Evolutionary conservation across 2,113 vertebrate species (phyloP), one percentile per base, ranked within the genome.

Genomic region (Rattus rattus): DNA sequence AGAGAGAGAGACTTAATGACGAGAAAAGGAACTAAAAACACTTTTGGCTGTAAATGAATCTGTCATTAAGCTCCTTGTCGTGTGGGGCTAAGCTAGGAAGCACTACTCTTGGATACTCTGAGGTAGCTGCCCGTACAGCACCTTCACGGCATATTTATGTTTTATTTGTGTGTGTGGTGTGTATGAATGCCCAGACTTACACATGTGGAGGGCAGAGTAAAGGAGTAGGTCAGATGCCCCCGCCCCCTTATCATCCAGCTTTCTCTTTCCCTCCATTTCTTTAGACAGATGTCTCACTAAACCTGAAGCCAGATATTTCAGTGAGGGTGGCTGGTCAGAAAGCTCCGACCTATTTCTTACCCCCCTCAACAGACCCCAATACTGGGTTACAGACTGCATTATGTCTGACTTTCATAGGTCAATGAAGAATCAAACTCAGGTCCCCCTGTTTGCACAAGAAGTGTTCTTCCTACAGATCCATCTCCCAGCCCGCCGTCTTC

Each of bases 1-100:
- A 28, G 49, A 93, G 61, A 93, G 61, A 81, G 83, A 30, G 72
- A 70, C 83, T 92, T 91, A 49, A 65, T 91, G 73, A 97, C 80
- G 39, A 91, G 81, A 92, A 91, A 86, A 54, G 81, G 86, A 94
- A 43, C 54, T 47, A 24, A 92, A 76, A 70, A 17, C 70, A 92
- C 75, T 54, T 20, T 1, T 92, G 72, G 65, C 75, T 94, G 30
- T 56, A 83, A 90, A 67, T 5, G 84, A 80, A 95, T n/a, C 88
- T 91, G 43, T 61, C 30, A 61, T 54, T 72, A 92, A 84, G 89
- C 54, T 47, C 67, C 65, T 43, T 20, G 47, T 49, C 33, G 7
- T 52, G 26, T 36, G 36, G 49, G 52, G 5, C 56, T 94, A 47
- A 63, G 43, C 43, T 54, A 85, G 49, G 88, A 86, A 36, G 36